Evolutionary conservation across 2,888 invertebrate species (phyloP), one percentile per base, ranked within the genome.

Genomic region (Congeria kusceri): DNA sequence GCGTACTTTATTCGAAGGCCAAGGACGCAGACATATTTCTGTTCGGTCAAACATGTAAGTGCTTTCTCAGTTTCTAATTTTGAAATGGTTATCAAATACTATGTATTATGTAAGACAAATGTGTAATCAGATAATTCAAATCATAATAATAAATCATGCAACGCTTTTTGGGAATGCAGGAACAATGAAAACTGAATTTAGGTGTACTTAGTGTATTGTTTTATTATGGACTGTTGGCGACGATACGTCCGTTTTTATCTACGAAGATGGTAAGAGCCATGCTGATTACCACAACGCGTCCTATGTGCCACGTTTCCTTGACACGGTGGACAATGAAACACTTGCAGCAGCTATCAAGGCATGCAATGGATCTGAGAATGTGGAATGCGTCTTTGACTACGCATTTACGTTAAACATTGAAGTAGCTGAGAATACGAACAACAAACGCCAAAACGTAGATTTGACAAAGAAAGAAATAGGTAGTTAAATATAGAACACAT

Each of bases 21-120:
- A 56, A 15, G 1, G 70, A 70, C 25, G 47, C 62, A 13, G 49
- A 62, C 20, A 63, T 70, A 7, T 70, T 70, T 28, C 28, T 25
- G 1, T 70, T 44, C 44, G 70, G 70, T 27, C 62, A 70, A 56
- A 32, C 62, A 23, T 70, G 70, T 70, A 70, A 32, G 70, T 56
- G 7, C 25, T 53, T n/a, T n/a, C n/a, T n/a, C n/a, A n/a, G n/a
- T n/a, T n/a, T n/a, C n/a, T n/a, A n/a, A n/a, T n/a, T n/a, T n/a
- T n/a, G n/a, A n/a, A n/a, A n/a, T n/a, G n/a, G n/a, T n/a, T n/a
- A n/a, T n/a, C n/a, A n/a, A n/a, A n/a, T n/a, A n/a, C n/a, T n/a
- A n/a, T n/a, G n/a, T n/a, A n/a, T n/a, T n/a, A n/a, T n/a, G n/a
- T n/a, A n/a, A n/a, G n/a, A n/a, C n/a, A n/a, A n/a, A n/a, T n/a